Evolutionary conservation across 1,140 invertebrate species (phyloP).

Genomic region (Aphis craccivora): DNA sequence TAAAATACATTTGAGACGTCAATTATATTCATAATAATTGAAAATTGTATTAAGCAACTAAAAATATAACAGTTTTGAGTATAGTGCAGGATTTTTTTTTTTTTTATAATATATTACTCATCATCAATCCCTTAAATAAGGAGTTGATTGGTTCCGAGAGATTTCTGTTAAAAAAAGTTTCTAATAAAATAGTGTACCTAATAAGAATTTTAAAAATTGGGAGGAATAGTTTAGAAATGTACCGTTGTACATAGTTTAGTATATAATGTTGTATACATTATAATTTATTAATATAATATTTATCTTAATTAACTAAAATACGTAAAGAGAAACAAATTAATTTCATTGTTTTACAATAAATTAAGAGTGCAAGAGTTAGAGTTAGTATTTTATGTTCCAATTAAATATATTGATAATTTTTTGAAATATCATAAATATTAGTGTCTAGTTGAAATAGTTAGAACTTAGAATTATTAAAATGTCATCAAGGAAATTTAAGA

Average conservation of each 20-base stretch:
- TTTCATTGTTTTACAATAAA: background rate
- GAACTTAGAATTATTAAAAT: background rate
- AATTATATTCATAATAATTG: background rate
- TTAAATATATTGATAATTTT: background rate
- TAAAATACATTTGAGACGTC: background rate
- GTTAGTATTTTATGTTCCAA: too few relatives aligned
- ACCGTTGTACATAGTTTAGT: background rate
- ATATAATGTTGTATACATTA: background rate
- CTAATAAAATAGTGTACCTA: background rate
- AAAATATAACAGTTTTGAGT: background rate
- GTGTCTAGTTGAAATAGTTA: background rate
- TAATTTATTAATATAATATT: background rate
- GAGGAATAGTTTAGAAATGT: background rate
- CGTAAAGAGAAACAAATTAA: background rate
- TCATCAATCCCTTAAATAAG: background rate
- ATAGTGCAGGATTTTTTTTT: background rate
- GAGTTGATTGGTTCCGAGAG: background rate
- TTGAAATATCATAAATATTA: background rate
- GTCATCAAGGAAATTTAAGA: too few relatives aligned
- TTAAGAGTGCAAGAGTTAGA: background rate
- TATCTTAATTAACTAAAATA: background rate
- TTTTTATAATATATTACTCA: background rate
- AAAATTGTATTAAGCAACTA: background rate
- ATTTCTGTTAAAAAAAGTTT: background rate
- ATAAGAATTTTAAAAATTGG: background rate